phyloP scores from a whole-genome alignment of 2,797 vertebrate genomes.

The Valencia hispanica region DNA sequence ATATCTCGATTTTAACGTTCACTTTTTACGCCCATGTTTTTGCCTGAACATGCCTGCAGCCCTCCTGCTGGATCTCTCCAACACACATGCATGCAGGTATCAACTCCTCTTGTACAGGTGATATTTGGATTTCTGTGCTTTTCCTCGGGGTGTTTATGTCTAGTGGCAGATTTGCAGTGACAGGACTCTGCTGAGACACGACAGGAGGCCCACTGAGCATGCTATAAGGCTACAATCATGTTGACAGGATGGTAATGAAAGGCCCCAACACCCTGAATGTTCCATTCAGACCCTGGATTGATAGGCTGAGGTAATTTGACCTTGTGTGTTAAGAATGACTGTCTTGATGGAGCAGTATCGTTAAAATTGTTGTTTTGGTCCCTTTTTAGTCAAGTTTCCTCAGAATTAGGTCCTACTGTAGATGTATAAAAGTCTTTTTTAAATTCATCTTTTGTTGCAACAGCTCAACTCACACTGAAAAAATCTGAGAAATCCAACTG shows the following conservation, averaged over 20 bases:
- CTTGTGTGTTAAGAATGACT: constrained; percentile 34
- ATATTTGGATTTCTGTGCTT: constrained; percentile 12
- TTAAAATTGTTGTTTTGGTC: constrained; percentile 12
- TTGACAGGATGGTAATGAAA: constrained; percentile 74
- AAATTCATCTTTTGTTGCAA: too few relatives aligned
- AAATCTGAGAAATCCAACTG: too few relatives aligned
- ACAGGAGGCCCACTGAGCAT: constrained; percentile 64
- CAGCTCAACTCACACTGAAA: too few relatives aligned
- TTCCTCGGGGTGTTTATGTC: constrained; percentile 44
- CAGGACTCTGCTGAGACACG: constrained; percentile 51
- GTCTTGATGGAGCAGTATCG: constrained; percentile 31
- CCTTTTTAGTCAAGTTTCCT: constrained; percentile 35
- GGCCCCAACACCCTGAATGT: constrained; percentile 35
- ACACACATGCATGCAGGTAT: constrained; percentile 30
- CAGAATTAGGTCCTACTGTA: background rate
- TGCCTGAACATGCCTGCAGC: constrained; percentile 12
- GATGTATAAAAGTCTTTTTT: background rate
- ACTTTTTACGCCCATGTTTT: background rate
- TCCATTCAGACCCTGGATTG: constrained; percentile 31
- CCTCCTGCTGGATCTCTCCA: constrained; percentile 1
- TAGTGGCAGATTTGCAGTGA: constrained; percentile 61
- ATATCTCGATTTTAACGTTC: constrained; percentile 1
- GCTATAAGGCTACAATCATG: constrained; percentile 54
- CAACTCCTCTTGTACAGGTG: constrained; percentile 10
- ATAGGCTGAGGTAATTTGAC: constrained; percentile 67